Percentiles rank a stretch among this genome's conserved stretches.
These are phyloP conservation scores for Diarsia brunnea DNA, from an alignment of 2,888 invertebrate species.

Conservation along the genomic window DNA sequence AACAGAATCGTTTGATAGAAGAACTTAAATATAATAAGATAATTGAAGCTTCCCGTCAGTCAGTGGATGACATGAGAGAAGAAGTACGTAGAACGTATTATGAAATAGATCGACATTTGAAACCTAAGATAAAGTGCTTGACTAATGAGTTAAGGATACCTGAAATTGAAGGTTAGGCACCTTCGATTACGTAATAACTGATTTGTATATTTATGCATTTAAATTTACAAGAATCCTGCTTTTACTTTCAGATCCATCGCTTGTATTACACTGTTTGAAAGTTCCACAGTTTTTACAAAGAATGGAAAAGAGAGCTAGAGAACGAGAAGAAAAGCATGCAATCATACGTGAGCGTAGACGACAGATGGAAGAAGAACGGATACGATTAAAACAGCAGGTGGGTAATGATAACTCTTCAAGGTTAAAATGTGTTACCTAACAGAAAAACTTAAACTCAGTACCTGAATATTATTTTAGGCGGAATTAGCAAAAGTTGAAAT, in stretches of 20 bases:
- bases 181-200: background rate
- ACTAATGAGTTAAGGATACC: conserved; percentile 86
- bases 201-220: background rate
- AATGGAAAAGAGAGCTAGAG: conserved; percentile 94
- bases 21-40: conserved; percentile 93
- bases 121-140: conserved; percentile 90
- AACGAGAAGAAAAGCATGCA: conserved; percentile 91
- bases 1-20: conserved; percentile 94
- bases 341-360: conserved; percentile 86
- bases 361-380: conserved; percentile 88
- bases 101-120: conserved; percentile 90
- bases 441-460: background rate
- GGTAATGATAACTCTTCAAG: conserved; percentile 65
- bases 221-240: background rate
- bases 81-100: conserved; percentile 90
- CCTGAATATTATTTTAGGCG: conserved; percentile 75
- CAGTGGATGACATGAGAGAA: conserved; percentile 90
- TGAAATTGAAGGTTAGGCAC: conserved; percentile 83
- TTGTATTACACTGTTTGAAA: conserved; percentile 88
- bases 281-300: conserved; percentile 93
- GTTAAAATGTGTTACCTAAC: background rate
- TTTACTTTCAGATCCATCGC: conserved; percentile 78
- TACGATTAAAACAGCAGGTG: conserved; percentile 88
- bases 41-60: conserved; percentile 92
- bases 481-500: conserved; percentile 88